Evolutionary conservation across 2,888 invertebrate genomes (phyloP).

Genomic region (Noctua fimbriata): DNA sequence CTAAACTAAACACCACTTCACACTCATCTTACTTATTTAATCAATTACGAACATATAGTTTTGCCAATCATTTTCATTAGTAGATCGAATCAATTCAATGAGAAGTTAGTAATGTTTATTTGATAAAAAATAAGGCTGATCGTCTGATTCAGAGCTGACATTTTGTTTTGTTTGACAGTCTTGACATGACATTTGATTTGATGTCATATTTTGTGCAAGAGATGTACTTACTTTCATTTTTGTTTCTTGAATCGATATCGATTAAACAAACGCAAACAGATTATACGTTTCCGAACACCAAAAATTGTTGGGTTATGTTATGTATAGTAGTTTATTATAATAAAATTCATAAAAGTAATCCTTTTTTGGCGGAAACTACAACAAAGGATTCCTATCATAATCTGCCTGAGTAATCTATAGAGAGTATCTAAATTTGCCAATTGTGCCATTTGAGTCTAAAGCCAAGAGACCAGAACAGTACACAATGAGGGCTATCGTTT

Average conservation of each 20-base stretch:
- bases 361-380: not conserved
- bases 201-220: not conserved
- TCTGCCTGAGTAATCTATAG: not conserved
- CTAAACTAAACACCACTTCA: constrained; percentile 2
- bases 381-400: not conserved
- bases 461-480: no score
- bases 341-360: not conserved
- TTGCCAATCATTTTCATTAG: constrained; percentile 21
- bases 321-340: no score
- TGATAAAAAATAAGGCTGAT: constrained; percentile 38
- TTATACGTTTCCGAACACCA: no score
- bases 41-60: not conserved
- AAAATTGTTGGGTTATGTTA: no score
- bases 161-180: constrained; percentile 58
- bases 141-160: constrained; percentile 59
- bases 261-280: not conserved
- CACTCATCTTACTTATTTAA: constrained; percentile 9
- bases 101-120: constrained; percentile 33
- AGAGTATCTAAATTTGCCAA: no score
- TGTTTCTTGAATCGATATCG: not conserved
- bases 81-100: constrained; percentile 15
- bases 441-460: no score
- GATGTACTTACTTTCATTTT: not conserved
- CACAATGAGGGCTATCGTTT: no score
- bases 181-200: constrained; percentile 26